Conservation (phyloP, 2,113 vertebrate species). For the Tenebrosternarchus preto region DNA sequence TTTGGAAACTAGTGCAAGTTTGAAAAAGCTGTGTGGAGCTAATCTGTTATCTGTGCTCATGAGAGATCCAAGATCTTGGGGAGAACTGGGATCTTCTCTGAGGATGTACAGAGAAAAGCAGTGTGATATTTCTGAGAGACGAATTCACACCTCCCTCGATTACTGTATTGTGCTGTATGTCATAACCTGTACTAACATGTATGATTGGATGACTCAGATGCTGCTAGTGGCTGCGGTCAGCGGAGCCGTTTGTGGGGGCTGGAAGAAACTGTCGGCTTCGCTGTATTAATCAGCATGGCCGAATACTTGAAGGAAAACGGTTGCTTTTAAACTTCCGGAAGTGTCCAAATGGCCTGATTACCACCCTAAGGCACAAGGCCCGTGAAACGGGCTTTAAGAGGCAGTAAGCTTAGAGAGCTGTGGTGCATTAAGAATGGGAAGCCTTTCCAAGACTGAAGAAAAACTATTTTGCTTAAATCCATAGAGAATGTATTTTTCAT, state of each 20-base stretch:
- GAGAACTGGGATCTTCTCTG: too few relatives aligned
- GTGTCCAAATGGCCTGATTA: constrained; percentile 38
- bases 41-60: too few relatives aligned
- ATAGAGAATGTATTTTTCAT: constrained; percentile 36
- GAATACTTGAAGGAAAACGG: constrained; percentile 33
- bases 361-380: constrained; percentile 21
- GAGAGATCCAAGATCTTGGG: too few relatives aligned
- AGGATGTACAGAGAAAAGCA: too few relatives aligned
- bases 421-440: constrained; percentile 33
- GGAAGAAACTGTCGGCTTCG: neutral
- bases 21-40: too few relatives aligned
- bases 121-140: too few relatives aligned
- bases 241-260: neutral
- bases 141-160: neutral
- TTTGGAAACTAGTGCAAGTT: too few relatives aligned
- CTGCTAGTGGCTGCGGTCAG: neutral
- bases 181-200: neutral
- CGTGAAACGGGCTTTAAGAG: constrained; percentile 46
- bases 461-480: constrained; percentile 17
- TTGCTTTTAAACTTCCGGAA: constrained; percentile 39
- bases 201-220: neutral
- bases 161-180: neutral
- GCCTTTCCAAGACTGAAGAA: constrained; percentile 2
- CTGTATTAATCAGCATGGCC: constrained; percentile 16
- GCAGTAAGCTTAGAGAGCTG: constrained; percentile 42